Evolutionary conservation across 37 sponge, comb jelly and placozoan species (phyloP).

Genomic region (Theonella swinhoei): DNA sequence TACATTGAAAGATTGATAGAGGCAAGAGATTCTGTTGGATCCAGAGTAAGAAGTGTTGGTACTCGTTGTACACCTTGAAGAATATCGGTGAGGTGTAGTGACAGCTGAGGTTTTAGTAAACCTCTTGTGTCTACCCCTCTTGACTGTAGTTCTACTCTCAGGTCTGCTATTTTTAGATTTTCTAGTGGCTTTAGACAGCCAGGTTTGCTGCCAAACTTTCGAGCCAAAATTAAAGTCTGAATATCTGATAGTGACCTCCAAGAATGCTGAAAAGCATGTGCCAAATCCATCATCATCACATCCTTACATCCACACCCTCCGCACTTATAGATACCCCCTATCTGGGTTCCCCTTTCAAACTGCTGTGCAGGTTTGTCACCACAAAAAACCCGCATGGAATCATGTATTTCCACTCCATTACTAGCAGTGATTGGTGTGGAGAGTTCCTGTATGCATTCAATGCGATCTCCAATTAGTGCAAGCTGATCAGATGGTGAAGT

Average conservation of each 20-base stretch:
- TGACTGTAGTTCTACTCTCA: conserved; percentile 3
- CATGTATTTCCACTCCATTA: neutral
- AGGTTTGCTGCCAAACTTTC: conserved; percentile 4
- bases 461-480: neutral
- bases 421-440: neutral
- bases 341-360: too few relatives aligned
- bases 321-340: too few relatives aligned
- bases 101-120: neutral
- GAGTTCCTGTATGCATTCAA: neutral
- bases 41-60: conserved; percentile 2
- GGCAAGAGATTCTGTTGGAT: neutral
- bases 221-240: neutral
- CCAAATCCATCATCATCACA: neutral
- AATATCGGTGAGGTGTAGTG: neutral
- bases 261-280: neutral
- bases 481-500: neutral
- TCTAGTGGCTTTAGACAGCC: conserved; percentile 7
- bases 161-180: neutral
- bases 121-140: neutral
- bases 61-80: conserved; percentile 19
- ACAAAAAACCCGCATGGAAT: conserved; percentile 3
- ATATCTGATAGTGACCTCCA: neutral
- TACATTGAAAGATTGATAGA: conserved; percentile 3
- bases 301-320: too few relatives aligned
- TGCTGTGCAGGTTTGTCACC: neutral